Base-by-base conservation (phyloP, 2,113 vertebrate species). In the Vanacampus margaritifer region DNA sequence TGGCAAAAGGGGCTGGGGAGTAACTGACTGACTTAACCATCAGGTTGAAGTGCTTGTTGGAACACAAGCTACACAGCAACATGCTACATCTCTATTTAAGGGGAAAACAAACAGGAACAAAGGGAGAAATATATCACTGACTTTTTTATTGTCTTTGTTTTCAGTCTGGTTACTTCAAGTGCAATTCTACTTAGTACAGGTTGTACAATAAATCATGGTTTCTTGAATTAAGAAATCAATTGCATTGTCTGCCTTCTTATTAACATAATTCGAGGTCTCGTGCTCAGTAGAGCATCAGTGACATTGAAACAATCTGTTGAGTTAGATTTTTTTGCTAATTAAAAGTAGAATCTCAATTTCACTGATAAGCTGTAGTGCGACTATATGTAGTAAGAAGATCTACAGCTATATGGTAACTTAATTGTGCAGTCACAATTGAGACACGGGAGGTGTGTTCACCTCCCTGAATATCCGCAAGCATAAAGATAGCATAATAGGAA, bases 1-100 rank as follows among this genome's bases (percentile, higher is more conserved):
- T 77, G 82, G 69, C n/a, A 59, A 51, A 54, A 35, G 77, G 79
- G 73, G 21, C 72, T 69, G 72, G 59, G 71, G 64, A 72, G 75
- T 85, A 85, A 87, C 80, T 76, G 71, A 82, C 81, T 77, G 75
- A 64, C 59, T 63, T 51, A 57, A 68, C 65, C 72, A 76, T 82
- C 81, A 67, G 64, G 79, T 87, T 72, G 68, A 81, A 46, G 35
- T 61, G 60, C 64, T 65, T 39, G 64, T 39, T 43, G 59, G 43
- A 23, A 72, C 60, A 58, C 19, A 21, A 57, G 36, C 21, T 19
- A 62, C 23, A 4, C 16, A 17, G 39, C n/a, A 26, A 11, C 35
- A 23, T 23, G 21, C 10, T 14, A 61, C 35, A 9, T 12, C 13
- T 43, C 36, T 23, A 23, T 37, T 61, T 36, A 14, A 37, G 8